Base-by-base conservation (phyloP, 2,797 vertebrate genomes). In the Notolabrus celidotus region DNA sequence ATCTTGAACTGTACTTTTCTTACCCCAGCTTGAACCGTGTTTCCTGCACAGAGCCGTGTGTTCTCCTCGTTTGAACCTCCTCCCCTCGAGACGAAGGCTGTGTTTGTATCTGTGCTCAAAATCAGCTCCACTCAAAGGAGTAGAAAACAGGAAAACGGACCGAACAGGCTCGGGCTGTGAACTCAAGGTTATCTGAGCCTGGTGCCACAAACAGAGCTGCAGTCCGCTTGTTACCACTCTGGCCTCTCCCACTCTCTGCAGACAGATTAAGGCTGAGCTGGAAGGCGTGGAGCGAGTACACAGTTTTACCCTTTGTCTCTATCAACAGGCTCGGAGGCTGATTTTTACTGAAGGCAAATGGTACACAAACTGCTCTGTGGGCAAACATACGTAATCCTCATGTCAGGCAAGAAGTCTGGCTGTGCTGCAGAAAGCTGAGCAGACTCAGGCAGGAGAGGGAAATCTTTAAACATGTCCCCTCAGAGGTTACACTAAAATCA, bases 141-240 rank as follows among this genome's bases (percentile, higher is more conserved):
- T 36, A 46, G 27, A 27, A 47, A 29, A 25, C 22, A 17, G 11
- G 27, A 10, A 47, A 58, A 16, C 36, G 6, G 19, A 39, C 15
- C 33, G 53, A 56, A 34, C 38, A 23, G 50, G 60, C 27, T 29
- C 60, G 42, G 50, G 53, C 56, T 49, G 49, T 77, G 74, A 76
- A 75, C 70, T 77, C 65, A 70, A 76, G 85, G 80, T 87, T 86
- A 88, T 85, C 74, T 38, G 80, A 86, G 84, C 41, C 57, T 29
- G 59, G 67, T 72, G 80, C 51, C 68, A 74, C 77, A 67, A 62
- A 77, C 52, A 68, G 77, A 75, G 67, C 42, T 61, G 34, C 34
- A 31, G 70, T 50, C 54, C 74, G 79, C 74, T 62, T 71, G 81
- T 87, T 84, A 85, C 71, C 73, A 76, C 47, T 71, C 58, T 67